Evolutionary conservation across 2,888 invertebrate species (phyloP), one percentile per base, ranked within the genome.

Genomic region (Cerastis rubricosa): DNA sequence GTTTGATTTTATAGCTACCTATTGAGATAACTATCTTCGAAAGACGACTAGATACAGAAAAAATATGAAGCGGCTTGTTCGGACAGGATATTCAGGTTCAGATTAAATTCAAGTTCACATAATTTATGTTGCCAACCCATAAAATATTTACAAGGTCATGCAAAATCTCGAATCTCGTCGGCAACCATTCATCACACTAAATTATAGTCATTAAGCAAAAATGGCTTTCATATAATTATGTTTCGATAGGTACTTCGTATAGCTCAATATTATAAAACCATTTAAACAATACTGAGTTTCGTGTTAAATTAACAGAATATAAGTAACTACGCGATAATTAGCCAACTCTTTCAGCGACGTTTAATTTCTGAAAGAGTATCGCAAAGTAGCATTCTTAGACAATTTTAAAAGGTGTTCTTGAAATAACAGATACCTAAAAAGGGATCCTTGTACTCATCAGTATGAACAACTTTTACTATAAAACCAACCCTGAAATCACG

Each of bases 101-200:
- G 19, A 67, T 59, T 63, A 80, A 75, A 71, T 75, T 87, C 68
- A 85, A 85, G 87, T 85, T 85, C 65, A 75, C 49, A 54, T 64
- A 43, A 64, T 64, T n/a, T 63, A 71, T 54, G 35, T 59, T 54
- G 61, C 59, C 45, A 67, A 51, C 51, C 51, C 35, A 64, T 63
- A 73, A 61, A 78, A 65, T 35, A 22, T 54, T 25, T 51, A 45
- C 64, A 73, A 73, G 59, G 45, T 29, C 25, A 43, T 22, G 7
- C 35, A 54, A 51, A 59, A 64, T 76, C 51, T 82, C 45, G 49
- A 76, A 59, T 25, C 49, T 57, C 14, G 40, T 29, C 45, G 25
- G 35, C 14, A 40, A 25, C 17, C n/a, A 35, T 59, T 12, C 74
- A 43, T 73, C 29, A 47, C 43, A 49, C 35, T n/a, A 49, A 40